Conservation (phyloP, 2,113 vertebrate genomes). For the Pomatostomus ruficeps region DNA sequence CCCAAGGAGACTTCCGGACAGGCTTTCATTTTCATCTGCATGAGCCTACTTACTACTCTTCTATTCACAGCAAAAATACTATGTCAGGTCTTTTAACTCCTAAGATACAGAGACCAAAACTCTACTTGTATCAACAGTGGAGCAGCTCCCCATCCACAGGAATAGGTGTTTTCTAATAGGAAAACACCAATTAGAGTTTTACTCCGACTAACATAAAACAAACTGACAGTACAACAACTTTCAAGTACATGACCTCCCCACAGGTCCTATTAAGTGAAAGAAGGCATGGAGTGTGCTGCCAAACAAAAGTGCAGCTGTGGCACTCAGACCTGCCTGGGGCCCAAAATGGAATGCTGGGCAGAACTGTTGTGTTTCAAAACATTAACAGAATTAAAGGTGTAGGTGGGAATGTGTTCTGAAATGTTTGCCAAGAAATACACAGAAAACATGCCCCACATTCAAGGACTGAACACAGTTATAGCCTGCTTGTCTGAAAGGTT, state of each 20-base stretch:
- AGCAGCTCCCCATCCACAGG: neutral
- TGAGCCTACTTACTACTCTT: neutral
- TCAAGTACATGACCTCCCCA: neutral
- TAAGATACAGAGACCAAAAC: neutral
- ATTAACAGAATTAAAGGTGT: neutral
- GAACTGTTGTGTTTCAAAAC: neutral
- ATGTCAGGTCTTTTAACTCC: neutral
- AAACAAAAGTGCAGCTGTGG: neutral
- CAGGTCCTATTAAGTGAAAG: neutral
- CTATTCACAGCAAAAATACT: neutral
- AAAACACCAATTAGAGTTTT: neutral
- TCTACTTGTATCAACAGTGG: neutral
- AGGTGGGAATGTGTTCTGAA: neutral
- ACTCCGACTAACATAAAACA: neutral
- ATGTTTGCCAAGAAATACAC: rapidly evolving
- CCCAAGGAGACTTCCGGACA: neutral
- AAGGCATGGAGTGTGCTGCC: neutral
- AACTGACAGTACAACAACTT: neutral
- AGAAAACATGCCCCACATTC: neutral
- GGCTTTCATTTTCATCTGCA: neutral
- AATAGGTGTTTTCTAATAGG: neutral
- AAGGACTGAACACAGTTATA: neutral
- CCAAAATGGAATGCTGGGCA: neutral
- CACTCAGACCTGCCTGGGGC: neutral
- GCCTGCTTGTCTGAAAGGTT: neutral